Conservation (phyloP, 2,888 invertebrate genomes). For the Chamaedrilus cognettii region DNA sequence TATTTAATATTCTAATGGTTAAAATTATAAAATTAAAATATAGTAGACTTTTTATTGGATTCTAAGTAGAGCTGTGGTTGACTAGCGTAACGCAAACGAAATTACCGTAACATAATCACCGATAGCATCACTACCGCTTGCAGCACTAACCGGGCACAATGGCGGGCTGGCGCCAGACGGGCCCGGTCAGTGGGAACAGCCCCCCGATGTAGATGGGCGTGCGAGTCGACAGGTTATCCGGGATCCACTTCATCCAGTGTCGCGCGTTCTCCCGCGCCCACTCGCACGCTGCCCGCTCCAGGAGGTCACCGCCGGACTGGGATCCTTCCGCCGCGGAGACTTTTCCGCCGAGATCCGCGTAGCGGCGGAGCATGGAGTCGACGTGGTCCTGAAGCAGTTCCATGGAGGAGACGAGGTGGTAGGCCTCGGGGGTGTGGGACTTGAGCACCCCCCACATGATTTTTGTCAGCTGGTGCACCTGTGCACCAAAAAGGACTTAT, state of each 20-base stretch:
- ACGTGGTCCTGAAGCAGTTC: slow-evolving; percentile 65
- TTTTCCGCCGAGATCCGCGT: background rate
- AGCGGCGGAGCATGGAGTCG: slow-evolving; percentile 60
- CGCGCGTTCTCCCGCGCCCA: slow-evolving; percentile 67
- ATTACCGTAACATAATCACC: too few species aligned
- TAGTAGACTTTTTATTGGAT: too few species aligned
- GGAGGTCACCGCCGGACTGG: slow-evolving; percentile 51
- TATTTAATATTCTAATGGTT: too few species aligned
- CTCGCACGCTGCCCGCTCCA: slow-evolving; percentile 60
- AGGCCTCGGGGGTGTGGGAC: slow-evolving; percentile 61
- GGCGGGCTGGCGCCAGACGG: slow-evolving; percentile 67
- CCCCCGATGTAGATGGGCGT: slow-evolving; percentile 68
- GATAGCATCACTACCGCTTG: too few species aligned
- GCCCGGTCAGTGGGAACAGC: slow-evolving; percentile 71
- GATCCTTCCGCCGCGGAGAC: background rate
- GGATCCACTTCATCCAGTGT: slow-evolving; percentile 61
- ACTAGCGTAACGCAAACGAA: too few species aligned
- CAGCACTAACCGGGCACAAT: slow-evolving; percentile 63
- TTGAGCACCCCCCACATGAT: slow-evolving; percentile 62
- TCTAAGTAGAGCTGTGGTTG: too few species aligned
- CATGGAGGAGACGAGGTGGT: slow-evolving; percentile 51
- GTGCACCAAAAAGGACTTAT: too few species aligned
- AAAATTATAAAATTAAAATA: too few species aligned
- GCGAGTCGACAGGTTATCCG: slow-evolving; percentile 56
- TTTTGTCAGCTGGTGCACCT: slow-evolving; percentile 70